A percentile compares a stretch with the other conserved stretches of the same genome.
Evolutionary conservation across 2,797 vertebrate genomes (phyloP).

Genomic region (Danio kyathit): DNA sequence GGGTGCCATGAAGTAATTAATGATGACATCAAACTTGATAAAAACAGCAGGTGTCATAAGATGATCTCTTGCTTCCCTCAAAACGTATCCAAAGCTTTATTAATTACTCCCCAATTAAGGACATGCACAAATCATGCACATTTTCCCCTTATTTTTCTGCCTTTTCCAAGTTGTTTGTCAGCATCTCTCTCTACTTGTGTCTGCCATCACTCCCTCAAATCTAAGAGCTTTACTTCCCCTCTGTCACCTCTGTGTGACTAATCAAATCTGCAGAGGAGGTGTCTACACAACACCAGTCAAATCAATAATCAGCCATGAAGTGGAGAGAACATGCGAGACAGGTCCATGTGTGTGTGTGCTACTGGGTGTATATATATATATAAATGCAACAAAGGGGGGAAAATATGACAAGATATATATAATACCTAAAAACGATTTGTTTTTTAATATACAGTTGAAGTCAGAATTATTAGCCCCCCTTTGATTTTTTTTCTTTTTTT

Average conservation of each 20-base stretch:
- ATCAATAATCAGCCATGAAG: conserved; percentile 57
- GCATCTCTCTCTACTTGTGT: background rate
- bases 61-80: conserved; percentile 11
- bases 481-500: too few relatives aligned
- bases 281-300: conserved; percentile 59
- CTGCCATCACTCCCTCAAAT: conserved; percentile 35
- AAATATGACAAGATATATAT: too few relatives aligned
- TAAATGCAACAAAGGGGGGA: too few relatives aligned
- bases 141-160: background rate
- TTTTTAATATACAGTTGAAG: too few relatives aligned
- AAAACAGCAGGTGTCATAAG: conserved; percentile 23
- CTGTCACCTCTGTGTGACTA: conserved; percentile 69
- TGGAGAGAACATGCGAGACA: background rate
- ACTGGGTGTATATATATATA: background rate
- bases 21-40: conserved; percentile 36
- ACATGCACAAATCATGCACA: background rate
- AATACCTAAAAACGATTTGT: too few relatives aligned
- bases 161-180: background rate
- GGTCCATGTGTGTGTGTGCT: conserved; percentile 8
- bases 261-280: conserved; percentile 72
- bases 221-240: conserved; percentile 54
- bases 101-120: background rate
- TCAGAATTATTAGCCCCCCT: too few relatives aligned
- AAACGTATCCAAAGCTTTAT: background rate
- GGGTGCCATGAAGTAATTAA: conserved; percentile 12